phyloP scores from a whole-genome alignment of 2,797 vertebrate genomes.

The Gymnoscopelus microlampas region DNA sequence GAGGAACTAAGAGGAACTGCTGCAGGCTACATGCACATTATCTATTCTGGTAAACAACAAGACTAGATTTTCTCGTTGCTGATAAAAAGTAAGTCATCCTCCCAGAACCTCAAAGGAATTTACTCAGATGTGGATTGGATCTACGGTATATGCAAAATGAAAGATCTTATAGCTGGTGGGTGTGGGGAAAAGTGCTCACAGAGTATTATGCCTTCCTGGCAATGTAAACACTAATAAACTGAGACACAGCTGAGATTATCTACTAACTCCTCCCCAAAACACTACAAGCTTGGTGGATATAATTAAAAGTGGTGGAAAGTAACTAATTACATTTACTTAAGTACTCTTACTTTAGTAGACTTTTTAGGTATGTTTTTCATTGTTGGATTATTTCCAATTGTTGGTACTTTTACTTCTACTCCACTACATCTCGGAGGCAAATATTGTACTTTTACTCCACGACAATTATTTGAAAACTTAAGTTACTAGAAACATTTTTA shows the following conservation, averaged over 20 bases:
- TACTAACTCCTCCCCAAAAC: constrained; percentile 14
- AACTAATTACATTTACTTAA: too few relatives aligned
- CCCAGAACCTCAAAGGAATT: constrained; percentile 58
- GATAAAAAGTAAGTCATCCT: constrained; percentile 31
- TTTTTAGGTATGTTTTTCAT: too few relatives aligned
- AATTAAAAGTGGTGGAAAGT: too few relatives aligned
- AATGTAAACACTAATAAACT: constrained; percentile 7
- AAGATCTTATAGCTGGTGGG: background rate
- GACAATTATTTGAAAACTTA: too few relatives aligned
- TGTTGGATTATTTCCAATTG: too few relatives aligned
- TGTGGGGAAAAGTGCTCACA: constrained; percentile 28
- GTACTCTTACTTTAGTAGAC: too few relatives aligned
- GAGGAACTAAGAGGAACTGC: constrained; percentile 29
- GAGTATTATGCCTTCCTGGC: constrained; percentile 4
- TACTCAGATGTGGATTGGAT: constrained; percentile 1
- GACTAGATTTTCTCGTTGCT: constrained; percentile 16
- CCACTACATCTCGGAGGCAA: too few relatives aligned
- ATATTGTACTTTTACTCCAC: too few relatives aligned
- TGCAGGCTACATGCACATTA: constrained; percentile 1
- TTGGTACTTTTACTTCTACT: too few relatives aligned
- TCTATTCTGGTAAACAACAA: constrained; percentile 62
- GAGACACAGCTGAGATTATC: constrained; percentile 23
- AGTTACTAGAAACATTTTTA: too few relatives aligned
- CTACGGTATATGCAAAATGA: constrained; percentile 18
- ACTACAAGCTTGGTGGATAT: background rate